Evolutionary conservation across 2,888 invertebrate species (phyloP).

Genomic region (Drosophila emarginata): DNA sequence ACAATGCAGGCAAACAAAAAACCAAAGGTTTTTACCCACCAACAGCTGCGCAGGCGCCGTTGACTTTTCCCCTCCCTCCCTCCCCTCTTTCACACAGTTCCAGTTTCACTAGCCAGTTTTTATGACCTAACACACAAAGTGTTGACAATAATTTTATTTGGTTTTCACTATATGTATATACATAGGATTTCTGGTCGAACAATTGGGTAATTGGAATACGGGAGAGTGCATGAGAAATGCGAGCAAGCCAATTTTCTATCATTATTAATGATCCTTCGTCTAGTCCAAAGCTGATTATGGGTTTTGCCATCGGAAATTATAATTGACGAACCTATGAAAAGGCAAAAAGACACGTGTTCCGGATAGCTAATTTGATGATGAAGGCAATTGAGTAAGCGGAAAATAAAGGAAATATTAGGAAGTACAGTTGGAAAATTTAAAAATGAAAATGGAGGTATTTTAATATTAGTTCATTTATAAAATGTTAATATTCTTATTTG

Average conservation of each 20-base stretch:
- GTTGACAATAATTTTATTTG: constrained; percentile 74
- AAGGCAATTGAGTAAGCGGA: constrained; percentile 3
- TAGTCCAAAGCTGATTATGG: constrained; percentile 23
- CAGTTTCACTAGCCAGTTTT: constrained; percentile 36
- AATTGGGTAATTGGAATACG: constrained; percentile 14
- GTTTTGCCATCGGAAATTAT: background rate
- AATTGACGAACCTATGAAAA: background rate
- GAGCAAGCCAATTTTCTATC: constrained; percentile 3
- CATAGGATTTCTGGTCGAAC: constrained; percentile 41
- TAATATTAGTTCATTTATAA: no score
- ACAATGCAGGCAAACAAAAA: constrained; percentile 37
- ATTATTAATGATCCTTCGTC: constrained; percentile 42
- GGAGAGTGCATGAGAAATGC: background rate
- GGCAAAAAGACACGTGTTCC: constrained; percentile 26
- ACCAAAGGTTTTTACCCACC: constrained; percentile 54
- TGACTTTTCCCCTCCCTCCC: constrained; percentile 31
- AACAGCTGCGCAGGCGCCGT: constrained; percentile 76
- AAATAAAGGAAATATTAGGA: background rate
- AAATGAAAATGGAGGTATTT: no score
- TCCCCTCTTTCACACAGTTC: constrained; percentile 18
- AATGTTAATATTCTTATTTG: no score
- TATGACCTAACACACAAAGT: constrained; percentile 47
- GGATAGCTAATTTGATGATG: constrained; percentile 30
- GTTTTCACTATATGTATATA: constrained; percentile 52
- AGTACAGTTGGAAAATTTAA: background rate